Conservation (phyloP, 2,113 vertebrate species). For the Psittacula cyanocephala region DNA sequence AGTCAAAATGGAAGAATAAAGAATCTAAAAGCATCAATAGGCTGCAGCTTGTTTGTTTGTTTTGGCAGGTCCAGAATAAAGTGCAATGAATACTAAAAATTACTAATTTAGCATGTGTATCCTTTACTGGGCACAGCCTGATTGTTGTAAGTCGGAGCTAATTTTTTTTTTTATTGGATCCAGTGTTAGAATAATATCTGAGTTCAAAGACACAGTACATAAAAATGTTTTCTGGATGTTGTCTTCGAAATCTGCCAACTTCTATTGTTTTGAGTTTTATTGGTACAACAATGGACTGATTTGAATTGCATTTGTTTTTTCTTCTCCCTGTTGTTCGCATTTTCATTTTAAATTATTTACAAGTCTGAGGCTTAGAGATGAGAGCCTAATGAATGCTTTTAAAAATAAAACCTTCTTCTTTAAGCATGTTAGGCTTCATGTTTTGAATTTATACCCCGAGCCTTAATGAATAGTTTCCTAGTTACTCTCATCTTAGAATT, state of each 20-base stretch:
- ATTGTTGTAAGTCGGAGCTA: background rate
- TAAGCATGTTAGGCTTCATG: constrained; percentile 32
- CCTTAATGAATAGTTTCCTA: constrained; percentile 55
- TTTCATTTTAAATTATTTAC: constrained; percentile 71
- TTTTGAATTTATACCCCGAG: constrained; percentile 58
- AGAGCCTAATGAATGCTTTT: constrained; percentile 66
- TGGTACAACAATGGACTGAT: constrained; percentile 44
- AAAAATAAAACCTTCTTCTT: constrained; percentile 53
- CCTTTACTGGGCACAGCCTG: background rate
- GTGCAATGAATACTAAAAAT: background rate
- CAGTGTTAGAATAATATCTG: background rate
- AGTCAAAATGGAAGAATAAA: background rate
- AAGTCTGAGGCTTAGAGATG: constrained; percentile 49
- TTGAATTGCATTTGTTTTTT: constrained; percentile 49
- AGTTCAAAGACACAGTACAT: constrained; percentile 29
- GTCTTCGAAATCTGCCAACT: constrained; percentile 33
- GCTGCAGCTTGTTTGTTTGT: background rate
- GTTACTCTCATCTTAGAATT: constrained; percentile 49
- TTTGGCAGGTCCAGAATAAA: background rate
- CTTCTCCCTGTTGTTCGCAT: constrained; percentile 1
- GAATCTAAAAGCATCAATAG: background rate
- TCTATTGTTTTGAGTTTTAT: constrained; percentile 27
- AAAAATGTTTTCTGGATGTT: constrained; percentile 29
- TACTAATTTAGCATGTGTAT: background rate
- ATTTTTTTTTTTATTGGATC: background rate